Evolutionary conservation across 2,113 vertebrate species (phyloP).

Genomic region (Hiodon alosoides): DNA sequence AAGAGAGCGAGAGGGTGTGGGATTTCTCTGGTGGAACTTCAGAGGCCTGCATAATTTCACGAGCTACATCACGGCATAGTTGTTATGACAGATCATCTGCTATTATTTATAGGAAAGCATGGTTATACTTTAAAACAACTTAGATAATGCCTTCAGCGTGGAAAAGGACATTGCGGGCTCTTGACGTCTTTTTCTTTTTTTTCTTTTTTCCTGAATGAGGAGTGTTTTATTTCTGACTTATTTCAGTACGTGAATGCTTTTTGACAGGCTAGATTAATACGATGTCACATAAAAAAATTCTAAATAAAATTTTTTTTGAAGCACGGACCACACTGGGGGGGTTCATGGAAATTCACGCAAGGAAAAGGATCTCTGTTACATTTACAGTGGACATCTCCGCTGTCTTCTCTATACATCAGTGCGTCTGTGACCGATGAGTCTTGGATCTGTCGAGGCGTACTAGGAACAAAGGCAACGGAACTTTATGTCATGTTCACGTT

Average conservation of each 20-base stretch:
- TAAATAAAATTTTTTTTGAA: neutral
- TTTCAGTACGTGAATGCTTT: neutral
- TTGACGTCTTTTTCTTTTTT: slow-evolving; percentile 23
- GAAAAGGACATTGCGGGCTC: slow-evolving; percentile 28
- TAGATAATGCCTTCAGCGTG: slow-evolving; percentile 39
- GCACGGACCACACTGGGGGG: neutral
- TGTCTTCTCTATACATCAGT: too few species aligned
- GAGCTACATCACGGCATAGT: slow-evolving; percentile 22
- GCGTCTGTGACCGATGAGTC: too few species aligned
- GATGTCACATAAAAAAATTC: neutral
- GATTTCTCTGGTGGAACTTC: slow-evolving; percentile 22
- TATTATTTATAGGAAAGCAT: slow-evolving; percentile 35
- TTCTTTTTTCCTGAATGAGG: slow-evolving; percentile 26
- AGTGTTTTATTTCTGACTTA: slow-evolving; percentile 18
- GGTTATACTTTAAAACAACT: slow-evolving; percentile 26
- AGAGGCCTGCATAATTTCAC: slow-evolving; percentile 26
- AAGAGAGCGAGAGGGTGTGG: slow-evolving; percentile 16
- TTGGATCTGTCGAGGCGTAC: too few species aligned
- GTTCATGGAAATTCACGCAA: neutral
- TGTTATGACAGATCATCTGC: slow-evolving; percentile 33
- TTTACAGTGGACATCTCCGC: neutral
- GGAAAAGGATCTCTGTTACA: neutral
- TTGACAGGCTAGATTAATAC: neutral
- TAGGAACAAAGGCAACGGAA: slow-evolving; percentile 19
- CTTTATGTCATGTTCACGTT: slow-evolving; percentile 29